A percentile compares a stretch with the other conserved stretches of the same genome.
These are phyloP conservation scores for Datnioides undecimradiatus DNA, from an alignment of 2,113 vertebrate species.

Conservation along the genomic window DNA sequence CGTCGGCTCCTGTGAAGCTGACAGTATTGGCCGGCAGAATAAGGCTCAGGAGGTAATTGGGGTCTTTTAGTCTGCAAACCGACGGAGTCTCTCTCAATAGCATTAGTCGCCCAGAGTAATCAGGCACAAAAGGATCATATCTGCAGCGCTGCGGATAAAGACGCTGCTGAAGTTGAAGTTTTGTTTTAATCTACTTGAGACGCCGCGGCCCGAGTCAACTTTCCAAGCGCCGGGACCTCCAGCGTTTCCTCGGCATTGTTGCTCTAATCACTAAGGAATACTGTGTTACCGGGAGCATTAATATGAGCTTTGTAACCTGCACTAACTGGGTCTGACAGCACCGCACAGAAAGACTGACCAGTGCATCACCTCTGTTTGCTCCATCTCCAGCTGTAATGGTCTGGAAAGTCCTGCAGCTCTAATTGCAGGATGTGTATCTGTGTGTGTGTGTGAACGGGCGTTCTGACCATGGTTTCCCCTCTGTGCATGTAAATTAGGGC, in stretches of 20 bases:
- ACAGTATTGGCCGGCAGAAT: conserved; percentile 36
- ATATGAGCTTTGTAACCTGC: neutral
- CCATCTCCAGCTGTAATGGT: conserved; percentile 49
- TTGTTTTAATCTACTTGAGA: conserved; percentile 24
- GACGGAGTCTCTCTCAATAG: conserved; percentile 20
- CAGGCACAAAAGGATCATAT: conserved; percentile 52
- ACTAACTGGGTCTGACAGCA: conserved; percentile 1
- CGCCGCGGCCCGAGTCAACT: neutral
- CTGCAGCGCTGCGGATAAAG: neutral
- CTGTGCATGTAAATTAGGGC: conserved; percentile 60
- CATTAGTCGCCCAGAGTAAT: conserved; percentile 40
- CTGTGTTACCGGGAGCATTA: neutral
- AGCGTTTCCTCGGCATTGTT: neutral
- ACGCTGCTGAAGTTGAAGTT: neutral
- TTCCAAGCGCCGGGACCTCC: neutral
- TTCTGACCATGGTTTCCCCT: conserved; percentile 18
- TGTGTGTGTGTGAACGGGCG: neutral
- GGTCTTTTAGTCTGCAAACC: conserved; percentile 68
- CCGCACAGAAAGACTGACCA: neutral
- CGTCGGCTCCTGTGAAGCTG: conserved; percentile 48
- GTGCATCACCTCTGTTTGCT: conserved; percentile 42
- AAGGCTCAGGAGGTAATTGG: conserved; percentile 63
- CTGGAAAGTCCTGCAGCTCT: conserved; percentile 62
- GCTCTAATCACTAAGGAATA: neutral
- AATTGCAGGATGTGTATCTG: conserved; percentile 17